These are phyloP conservation scores for Eptatretus burgeri DNA, from an alignment of 2,113 vertebrate species.

Conservation along the genomic window DNA sequence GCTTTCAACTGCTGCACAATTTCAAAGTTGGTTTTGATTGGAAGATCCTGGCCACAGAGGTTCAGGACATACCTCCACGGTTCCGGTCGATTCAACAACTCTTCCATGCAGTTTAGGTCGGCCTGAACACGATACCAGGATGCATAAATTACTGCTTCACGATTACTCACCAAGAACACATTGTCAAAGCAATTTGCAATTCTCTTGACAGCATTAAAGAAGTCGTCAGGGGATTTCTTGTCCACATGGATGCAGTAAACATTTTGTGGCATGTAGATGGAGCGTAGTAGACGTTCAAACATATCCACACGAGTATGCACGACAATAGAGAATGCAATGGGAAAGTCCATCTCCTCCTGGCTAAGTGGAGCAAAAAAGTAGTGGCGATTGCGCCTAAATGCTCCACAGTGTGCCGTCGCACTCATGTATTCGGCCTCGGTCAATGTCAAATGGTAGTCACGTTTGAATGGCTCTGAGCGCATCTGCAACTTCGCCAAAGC, in stretches of 20 bases:
- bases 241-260: conserved; percentile 58
- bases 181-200: conserved; percentile 45
- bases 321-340: conserved; percentile 58
- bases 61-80: conserved; percentile 54
- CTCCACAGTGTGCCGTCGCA: conserved; percentile 26
- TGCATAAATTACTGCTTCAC: conserved; percentile 37
- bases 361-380: conserved; percentile 30
- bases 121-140: conserved; percentile 65
- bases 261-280: conserved; percentile 49
- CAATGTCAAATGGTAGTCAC: conserved; percentile 3
- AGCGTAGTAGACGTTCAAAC: conserved; percentile 47
- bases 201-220: conserved; percentile 22
- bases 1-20: conserved; percentile 26
- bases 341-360: conserved; percentile 30
- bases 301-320: conserved; percentile 56
- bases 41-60: conserved; percentile 59
- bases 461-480: background rate
- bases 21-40: conserved; percentile 58
- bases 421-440: conserved; percentile 22
- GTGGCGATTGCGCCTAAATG: conserved; percentile 19
- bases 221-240: conserved; percentile 22
- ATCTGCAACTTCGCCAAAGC: background rate
- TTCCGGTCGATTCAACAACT: conserved; percentile 24
- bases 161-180: conserved; percentile 40
- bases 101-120: conserved; percentile 61